phyloP scores from a whole-genome alignment of 2,797 vertebrate genomes.

The Hybognathus amarus region DNA sequence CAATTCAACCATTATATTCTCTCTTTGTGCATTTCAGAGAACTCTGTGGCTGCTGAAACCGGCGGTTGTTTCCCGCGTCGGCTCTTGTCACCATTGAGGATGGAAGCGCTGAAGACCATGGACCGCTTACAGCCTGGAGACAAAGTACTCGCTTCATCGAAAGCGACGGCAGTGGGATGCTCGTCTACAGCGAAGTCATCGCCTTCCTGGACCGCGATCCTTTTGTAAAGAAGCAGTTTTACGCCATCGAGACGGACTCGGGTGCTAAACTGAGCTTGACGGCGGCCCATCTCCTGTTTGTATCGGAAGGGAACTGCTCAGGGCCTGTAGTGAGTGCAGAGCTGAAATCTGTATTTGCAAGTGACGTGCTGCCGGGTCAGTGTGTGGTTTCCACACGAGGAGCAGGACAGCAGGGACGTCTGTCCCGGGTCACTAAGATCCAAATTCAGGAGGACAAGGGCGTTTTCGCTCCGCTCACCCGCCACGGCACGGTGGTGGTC shows the following conservation, averaged over 20 bases:
- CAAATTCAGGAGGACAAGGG: constrained; percentile 75
- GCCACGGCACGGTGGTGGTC: constrained; percentile 90
- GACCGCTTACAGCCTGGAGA: constrained; percentile 85
- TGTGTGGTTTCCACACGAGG: constrained; percentile 80
- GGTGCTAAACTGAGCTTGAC: constrained; percentile 87
- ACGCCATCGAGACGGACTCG: constrained; percentile 80
- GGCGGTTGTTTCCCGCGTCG: constrained; percentile 91
- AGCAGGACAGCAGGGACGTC: constrained; percentile 66
- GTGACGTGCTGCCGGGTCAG: constrained; percentile 85
- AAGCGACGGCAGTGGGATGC: constrained; percentile 73
- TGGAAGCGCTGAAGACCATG: constrained; percentile 80
- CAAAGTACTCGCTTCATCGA: constrained; percentile 86
- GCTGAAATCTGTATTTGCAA: constrained; percentile 86
- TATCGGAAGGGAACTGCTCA: constrained; percentile 78
- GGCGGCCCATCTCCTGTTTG: constrained; percentile 89
- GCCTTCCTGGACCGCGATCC: constrained; percentile 89
- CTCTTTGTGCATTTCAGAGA: constrained; percentile 78
- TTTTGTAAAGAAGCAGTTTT: constrained; percentile 78
- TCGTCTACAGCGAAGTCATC: constrained; percentile 89
- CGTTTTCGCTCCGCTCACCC: constrained; percentile 88
- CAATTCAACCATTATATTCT: constrained; percentile 8
- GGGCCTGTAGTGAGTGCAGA: constrained; percentile 22
- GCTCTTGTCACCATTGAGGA: constrained; percentile 83
- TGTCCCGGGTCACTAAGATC: constrained; percentile 78
- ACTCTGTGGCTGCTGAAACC: constrained; percentile 96